These are phyloP conservation scores for Heterodera schachtii DNA, from an alignment of 1,140 invertebrate genomes.

Conservation along the genomic window DNA sequence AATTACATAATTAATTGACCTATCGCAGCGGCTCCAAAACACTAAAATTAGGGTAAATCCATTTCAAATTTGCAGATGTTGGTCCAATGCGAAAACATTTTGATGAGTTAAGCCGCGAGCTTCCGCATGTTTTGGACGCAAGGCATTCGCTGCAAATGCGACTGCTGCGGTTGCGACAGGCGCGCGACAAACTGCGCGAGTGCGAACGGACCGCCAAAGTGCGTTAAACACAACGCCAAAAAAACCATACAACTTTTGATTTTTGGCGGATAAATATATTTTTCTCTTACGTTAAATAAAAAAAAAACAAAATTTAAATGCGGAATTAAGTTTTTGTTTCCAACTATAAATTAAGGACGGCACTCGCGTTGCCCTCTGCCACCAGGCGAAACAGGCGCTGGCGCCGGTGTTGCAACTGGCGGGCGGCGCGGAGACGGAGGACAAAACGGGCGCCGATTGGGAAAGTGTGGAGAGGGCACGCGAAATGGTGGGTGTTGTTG, in stretches of 20 bases:
- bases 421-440: not conserved
- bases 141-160: slow-evolving; percentile 24
- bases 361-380: slow-evolving; percentile 15
- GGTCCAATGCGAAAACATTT: slow-evolving; percentile 2
- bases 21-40: not conserved
- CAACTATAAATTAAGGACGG: not conserved
- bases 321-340: too few species aligned
- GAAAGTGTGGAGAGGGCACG: slow-evolving; percentile 6
- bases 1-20: too few species aligned
- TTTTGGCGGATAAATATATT: not conserved
- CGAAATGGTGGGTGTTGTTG: slow-evolving; percentile 12
- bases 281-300: not conserved
- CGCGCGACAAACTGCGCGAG: slow-evolving; percentile 12
- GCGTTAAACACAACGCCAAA: slow-evolving; percentile 13
- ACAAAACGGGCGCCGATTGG: slow-evolving; percentile 18
- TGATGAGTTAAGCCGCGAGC: slow-evolving; percentile 18
- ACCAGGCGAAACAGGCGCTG: slow-evolving; percentile 20
- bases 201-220: slow-evolving; percentile 21
- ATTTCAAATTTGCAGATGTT: not conserved
- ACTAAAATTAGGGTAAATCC: too few species aligned
- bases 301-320: too few species aligned
- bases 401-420: slow-evolving; percentile 14
- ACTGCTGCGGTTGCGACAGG: slow-evolving; percentile 22
- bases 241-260: not conserved
- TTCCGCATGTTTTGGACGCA: slow-evolving; percentile 14